A percentile compares a stretch with the other conserved stretches of the same genome.
phyloP scores from a whole-genome alignment of 2,113 vertebrate species.

The Prunella fulvescens region DNA sequence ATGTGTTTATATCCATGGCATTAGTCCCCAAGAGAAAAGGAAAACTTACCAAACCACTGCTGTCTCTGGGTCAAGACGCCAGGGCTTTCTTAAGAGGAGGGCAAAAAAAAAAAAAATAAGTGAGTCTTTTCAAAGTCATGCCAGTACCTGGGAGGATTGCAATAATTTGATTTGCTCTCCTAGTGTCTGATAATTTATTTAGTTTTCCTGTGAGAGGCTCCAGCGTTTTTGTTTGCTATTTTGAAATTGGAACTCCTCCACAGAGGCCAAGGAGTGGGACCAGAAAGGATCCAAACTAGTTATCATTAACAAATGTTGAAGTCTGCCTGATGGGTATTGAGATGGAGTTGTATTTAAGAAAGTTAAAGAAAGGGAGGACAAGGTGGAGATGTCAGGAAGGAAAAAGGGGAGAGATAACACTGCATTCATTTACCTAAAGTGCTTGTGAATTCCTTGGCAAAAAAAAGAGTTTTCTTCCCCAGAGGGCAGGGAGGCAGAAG shows the following conservation, averaged over 20 bases:
- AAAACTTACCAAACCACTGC: background rate
- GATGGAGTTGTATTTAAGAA: conserved; percentile 49
- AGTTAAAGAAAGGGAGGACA: conserved; percentile 6
- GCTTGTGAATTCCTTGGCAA: background rate
- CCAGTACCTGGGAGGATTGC: conserved; percentile 38
- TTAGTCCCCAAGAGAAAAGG: background rate
- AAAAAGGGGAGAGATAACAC: background rate
- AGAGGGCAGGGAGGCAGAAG: background rate
- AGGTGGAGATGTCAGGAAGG: background rate
- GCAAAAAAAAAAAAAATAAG: background rate
- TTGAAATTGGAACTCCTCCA: conserved; percentile 63
- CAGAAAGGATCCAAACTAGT: conserved; percentile 37
- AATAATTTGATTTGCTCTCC: conserved; percentile 55
- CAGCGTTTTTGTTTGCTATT: conserved; percentile 70
- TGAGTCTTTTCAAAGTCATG: conserved; percentile 51
- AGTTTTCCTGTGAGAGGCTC: conserved; percentile 62
- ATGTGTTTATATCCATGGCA: background rate
- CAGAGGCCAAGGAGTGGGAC: conserved; percentile 8
- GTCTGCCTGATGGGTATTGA: conserved; percentile 45
- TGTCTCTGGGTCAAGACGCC: background rate
- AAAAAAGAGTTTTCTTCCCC: background rate
- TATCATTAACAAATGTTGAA: conserved; percentile 63
- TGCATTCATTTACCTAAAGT: background rate
- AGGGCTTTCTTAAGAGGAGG: background rate
- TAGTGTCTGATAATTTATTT: conserved; percentile 68